These are phyloP conservation scores for Notechis scutatus DNA, from an alignment of 2,113 vertebrate species.

Conservation along the genomic window DNA sequence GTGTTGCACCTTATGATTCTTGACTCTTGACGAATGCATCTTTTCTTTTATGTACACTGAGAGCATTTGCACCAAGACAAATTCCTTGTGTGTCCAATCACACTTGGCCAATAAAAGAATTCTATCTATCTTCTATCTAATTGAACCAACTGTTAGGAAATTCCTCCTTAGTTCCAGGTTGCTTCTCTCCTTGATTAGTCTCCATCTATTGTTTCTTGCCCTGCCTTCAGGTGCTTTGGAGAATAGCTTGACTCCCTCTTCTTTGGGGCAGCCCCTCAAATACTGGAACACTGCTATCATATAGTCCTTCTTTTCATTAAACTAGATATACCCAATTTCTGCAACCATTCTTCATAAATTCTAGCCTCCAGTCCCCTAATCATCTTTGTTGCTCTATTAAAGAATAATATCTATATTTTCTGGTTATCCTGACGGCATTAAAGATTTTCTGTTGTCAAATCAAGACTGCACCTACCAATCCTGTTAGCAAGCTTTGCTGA, in stretches of 20 bases:
- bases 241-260: not conserved
- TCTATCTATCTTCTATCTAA: not conserved
- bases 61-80: no score
- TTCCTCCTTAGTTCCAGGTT: not conserved
- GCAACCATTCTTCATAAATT: not conserved
- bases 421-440: not conserved
- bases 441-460: not conserved
- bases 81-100: no score
- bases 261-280: not conserved
- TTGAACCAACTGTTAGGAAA: not conserved
- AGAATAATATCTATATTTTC: not conserved
- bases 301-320: not conserved
- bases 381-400: not conserved
- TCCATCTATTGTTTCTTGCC: not conserved
- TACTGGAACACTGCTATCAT: not conserved
- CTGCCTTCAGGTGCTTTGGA: not conserved
- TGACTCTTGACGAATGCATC: no score
- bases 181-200: not conserved
- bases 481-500: conserved; percentile 82
- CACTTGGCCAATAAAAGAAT: no score
- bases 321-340: not conserved
- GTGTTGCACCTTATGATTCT: no score
- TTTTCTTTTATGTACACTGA: no score
- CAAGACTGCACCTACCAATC: conserved; percentile 77
- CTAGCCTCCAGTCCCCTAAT: not conserved